Base-by-base conservation (phyloP, 2,113 vertebrate genomes). In the Microtus oregoni region DNA sequence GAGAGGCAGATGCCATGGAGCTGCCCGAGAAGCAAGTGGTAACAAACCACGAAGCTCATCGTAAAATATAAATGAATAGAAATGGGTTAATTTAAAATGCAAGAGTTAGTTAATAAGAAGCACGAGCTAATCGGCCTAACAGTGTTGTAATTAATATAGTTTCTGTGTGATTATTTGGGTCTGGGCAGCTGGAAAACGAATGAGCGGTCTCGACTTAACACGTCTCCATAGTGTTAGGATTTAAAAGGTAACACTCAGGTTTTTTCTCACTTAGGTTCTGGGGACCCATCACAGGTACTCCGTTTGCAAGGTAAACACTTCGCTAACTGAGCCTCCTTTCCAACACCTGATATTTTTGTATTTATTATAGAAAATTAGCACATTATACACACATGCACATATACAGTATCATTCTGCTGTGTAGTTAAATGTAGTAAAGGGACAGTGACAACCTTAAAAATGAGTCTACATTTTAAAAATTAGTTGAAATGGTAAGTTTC, bases 401-500 rank as follows among this genome's bases (percentile, higher is more conserved):
- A 67, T 8, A 86, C 8, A 63, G 3, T 93, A 83, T 88, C 22
- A 52, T 7, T 28, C n/a, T 79, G 47, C 32, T 89, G 10, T n/a
- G 38, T 73, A 50, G 2, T 87, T 81, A 87, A 68, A 79, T 55
- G 14, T 90, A 52, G 87, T 93, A 89, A 91, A 83, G 82, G 58
- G 72, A 90, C 32, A 86, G 4, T 83, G n/a, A 13, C 22, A 61
- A 61, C 35, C 35, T 61, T 61, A 38, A 82, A 58, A 38, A 83
- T 86, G 35, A 73, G 22, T 32, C 13, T 65, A 55, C 3, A 63
- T 86, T 44, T 82, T 22, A 58, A 28, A 83, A 61, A 44, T 61
- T 87, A 61, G n/a, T 92, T 85, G 28, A 95, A 82, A 47, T 76
- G 85, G 13, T 95, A 83, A 79, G 17, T 87, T 91, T 88, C 63